Evolutionary conservation across 2,797 vertebrate genomes (phyloP), one percentile per base, ranked within the genome.

Genomic region (Alcedo atthis): DNA sequence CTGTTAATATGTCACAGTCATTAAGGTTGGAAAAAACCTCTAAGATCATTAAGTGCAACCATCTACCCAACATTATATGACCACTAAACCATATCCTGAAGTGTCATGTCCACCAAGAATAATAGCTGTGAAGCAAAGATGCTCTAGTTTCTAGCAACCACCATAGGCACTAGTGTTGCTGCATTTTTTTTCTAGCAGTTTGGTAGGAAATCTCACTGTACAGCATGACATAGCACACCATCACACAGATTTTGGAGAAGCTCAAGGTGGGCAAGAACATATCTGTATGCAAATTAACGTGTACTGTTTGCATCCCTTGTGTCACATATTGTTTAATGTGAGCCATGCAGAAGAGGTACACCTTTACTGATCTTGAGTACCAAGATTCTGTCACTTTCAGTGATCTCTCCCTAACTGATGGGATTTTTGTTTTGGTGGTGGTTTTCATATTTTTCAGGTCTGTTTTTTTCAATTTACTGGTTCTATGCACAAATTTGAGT

Each of bases 401-500:
- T 24, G 28, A 17, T 42, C 63, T 64, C 32, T 26, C 22, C 22
- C 10, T 11, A 9, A 35, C 25, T 21, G 75, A 58, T 15, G 14
- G 12, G 21, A 17, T 71, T 4, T 53, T 67, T 46, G 78, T 55
- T 57, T 14, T 28, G 5, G 6, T 45, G 18, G 12, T 30, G 19
- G 20, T 87, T 74, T 62, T 54, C 42, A 16, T 57, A 78, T 81
- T 90, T 92, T 92, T 94, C 43, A 89, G 57, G 75, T 92, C 80
- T 40, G 37, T 40, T 40, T 40, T 40, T 15, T 40, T 40, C 30
- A 12, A 43, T 8, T 62, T 81, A 86, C 57, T 59, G 30, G 45
- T 21, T 94, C 57, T 64, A 74, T 49, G 16, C 40, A 87, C 74
- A 92, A 73, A 90, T 73, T 86, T 37, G 61, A 48, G 67, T 5